phyloP scores from a whole-genome alignment of 2,888 invertebrate species.

The Actias luna region DNA sequence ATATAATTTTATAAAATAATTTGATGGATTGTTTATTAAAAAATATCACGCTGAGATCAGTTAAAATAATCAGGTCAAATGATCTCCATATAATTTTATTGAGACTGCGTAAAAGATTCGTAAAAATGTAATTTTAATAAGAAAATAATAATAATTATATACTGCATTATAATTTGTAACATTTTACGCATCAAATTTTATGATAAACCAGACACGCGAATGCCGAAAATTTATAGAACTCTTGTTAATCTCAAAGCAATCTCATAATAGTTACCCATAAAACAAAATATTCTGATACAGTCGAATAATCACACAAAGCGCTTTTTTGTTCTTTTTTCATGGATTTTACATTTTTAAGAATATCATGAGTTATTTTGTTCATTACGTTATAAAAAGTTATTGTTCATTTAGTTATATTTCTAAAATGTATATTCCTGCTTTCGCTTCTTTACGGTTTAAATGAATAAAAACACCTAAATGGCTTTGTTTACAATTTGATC shows the following conservation, averaged over 20 bases:
- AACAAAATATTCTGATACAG: neutral
- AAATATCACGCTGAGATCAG: conserved; percentile 32
- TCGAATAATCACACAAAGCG: too few species aligned
- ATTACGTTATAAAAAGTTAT: too few species aligned
- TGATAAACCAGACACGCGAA: neutral
- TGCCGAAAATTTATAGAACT: neutral
- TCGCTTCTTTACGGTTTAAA: too few species aligned
- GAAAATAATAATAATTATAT: neutral
- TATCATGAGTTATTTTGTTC: too few species aligned
- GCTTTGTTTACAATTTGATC: too few species aligned
- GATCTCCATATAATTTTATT: conserved; percentile 26
- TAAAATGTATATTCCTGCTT: too few species aligned
- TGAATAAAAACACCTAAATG: too few species aligned
- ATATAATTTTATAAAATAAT: conserved; percentile 23
- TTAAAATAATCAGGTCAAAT: conserved; percentile 30
- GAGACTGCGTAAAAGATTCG: conserved; percentile 1
- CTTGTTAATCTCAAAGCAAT: neutral
- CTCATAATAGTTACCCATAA: neutral
- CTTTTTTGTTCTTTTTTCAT: too few species aligned
- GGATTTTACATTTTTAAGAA: too few species aligned
- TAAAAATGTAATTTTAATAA: neutral
- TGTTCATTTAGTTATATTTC: too few species aligned
- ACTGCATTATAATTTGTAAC: neutral
- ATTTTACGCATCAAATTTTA: neutral
- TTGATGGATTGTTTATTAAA: conserved; percentile 41